phyloP scores from a whole-genome alignment of 2,888 invertebrate species.

The Drosophila anomalata region DNA sequence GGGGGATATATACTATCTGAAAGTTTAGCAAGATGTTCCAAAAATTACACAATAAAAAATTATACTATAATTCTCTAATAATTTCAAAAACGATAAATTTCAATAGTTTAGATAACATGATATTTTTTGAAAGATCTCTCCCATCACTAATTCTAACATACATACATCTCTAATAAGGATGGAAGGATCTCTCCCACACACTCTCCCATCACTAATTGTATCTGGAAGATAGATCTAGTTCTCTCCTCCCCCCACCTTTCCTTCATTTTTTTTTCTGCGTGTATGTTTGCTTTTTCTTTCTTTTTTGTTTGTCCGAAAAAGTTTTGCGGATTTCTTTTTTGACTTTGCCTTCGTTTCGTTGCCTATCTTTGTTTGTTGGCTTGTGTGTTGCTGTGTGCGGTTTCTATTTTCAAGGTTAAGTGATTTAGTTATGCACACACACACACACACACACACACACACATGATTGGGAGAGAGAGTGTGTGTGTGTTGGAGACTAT shows the following conservation, averaged over 20 bases:
- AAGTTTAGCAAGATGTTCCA: background rate
- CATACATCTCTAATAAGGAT: too few species aligned
- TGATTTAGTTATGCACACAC: constrained; percentile 64
- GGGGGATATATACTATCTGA: constrained; percentile 2
- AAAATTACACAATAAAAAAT: too few species aligned
- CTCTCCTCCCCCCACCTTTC: constrained; percentile 22
- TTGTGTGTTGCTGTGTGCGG: constrained; percentile 51
- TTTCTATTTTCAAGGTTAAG: constrained; percentile 81
- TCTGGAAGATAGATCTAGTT: constrained; percentile 13
- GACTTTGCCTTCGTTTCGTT: constrained; percentile 11
- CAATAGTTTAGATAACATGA: too few species aligned
- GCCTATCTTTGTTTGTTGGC: constrained; percentile 40
- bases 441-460: constrained; percentile 5
- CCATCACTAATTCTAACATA: too few species aligned
- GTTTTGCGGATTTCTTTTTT: constrained; percentile 25
- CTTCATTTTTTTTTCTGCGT: background rate
- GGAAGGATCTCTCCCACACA: too few species aligned
- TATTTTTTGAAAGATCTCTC: too few species aligned
- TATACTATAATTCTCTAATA: too few species aligned
- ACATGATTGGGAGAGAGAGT: background rate
- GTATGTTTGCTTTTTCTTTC: constrained; percentile 24
- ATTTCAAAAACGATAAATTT: too few species aligned
- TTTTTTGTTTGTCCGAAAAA: constrained; percentile 40
- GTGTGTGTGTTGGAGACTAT: background rate
- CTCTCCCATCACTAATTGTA: too few species aligned